A percentile compares a stretch with the other conserved stretches of the same genome.
phyloP scores from a whole-genome alignment of 1,140 invertebrate species.

The Lethocerus indicus region DNA sequence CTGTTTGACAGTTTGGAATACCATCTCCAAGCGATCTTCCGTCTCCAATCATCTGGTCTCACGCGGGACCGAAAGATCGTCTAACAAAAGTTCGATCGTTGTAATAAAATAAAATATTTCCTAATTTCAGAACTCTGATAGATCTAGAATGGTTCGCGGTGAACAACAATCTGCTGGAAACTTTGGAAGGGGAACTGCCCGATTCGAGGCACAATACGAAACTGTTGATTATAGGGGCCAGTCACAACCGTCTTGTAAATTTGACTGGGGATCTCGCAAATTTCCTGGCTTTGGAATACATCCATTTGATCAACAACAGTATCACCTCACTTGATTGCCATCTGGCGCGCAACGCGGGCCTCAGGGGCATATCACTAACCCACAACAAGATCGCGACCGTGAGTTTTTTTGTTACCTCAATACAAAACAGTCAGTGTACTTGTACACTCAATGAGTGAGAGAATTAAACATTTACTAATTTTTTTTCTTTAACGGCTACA shows the following conservation, averaged over 20 bases:
- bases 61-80: no score
- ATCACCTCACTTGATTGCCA: conserved; percentile 47
- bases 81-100: no score
- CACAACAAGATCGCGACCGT: conserved; percentile 56
- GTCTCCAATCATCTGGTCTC: no score
- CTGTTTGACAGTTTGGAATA: no score
- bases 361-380: conserved; percentile 45
- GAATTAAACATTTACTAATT: no score
- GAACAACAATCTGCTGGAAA: conserved; percentile 51
- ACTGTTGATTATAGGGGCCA: conserved; percentile 47
- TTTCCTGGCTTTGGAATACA: conserved; percentile 41
- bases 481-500: no score
- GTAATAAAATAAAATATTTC: no score
- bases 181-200: conserved; percentile 55
- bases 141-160: conserved; percentile 59
- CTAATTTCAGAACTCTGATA: conserved; percentile 38
- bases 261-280: conserved; percentile 48
- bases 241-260: conserved; percentile 46
- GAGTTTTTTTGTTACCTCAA: conserved; percentile 22
- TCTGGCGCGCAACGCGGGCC: conserved; percentile 40
- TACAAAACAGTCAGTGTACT: no score
- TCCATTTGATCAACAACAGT: conserved; percentile 52
- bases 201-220: conserved; percentile 35
- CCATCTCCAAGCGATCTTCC: no score
- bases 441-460: no score